These are phyloP conservation scores for Archocentrus centrarchus DNA, from an alignment of 2,113 vertebrate species.

Conservation along the genomic window DNA sequence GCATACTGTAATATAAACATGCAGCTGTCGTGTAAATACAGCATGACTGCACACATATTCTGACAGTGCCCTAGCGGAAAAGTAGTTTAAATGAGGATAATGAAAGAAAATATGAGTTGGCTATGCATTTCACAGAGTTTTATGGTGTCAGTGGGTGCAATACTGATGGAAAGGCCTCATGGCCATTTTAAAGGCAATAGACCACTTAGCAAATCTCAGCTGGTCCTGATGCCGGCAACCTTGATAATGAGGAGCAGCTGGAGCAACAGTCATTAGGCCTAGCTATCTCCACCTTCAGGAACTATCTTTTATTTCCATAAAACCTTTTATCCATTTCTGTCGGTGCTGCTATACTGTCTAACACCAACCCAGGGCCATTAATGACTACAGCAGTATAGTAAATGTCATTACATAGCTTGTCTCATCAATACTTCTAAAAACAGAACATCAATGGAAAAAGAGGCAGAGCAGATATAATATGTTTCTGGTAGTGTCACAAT, in stretches of 20 bases:
- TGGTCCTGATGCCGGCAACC: constrained; percentile 62
- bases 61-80: constrained; percentile 13
- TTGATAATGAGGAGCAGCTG: constrained; percentile 71
- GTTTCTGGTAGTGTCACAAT: constrained; percentile 67
- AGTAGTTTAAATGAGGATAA: constrained; percentile 31
- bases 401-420: constrained; percentile 70
- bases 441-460: constrained; percentile 70
- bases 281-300: constrained; percentile 64
- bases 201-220: constrained; percentile 68
- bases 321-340: constrained; percentile 62
- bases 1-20: constrained; percentile 27
- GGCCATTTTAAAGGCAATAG: constrained; percentile 60
- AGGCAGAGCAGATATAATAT: constrained; percentile 62
- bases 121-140: constrained; percentile 40
- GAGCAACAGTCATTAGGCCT: constrained; percentile 67
- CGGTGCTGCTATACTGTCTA: constrained; percentile 42
- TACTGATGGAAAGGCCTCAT: constrained; percentile 47
- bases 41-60: constrained; percentile 24
- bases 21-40: constrained; percentile 42
- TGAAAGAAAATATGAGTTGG: constrained; percentile 35
- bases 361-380: constrained; percentile 50
- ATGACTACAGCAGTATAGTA: constrained; percentile 61
- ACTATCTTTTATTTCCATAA: constrained; percentile 67
- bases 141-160: constrained; percentile 44
- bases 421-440: constrained; percentile 78